A percentile compares a stretch with the other conserved stretches of the same genome.
These are phyloP conservation scores for Microctenopoma steveboyesi DNA, from an alignment of 2,797 vertebrate genomes.

Conservation along the genomic window DNA sequence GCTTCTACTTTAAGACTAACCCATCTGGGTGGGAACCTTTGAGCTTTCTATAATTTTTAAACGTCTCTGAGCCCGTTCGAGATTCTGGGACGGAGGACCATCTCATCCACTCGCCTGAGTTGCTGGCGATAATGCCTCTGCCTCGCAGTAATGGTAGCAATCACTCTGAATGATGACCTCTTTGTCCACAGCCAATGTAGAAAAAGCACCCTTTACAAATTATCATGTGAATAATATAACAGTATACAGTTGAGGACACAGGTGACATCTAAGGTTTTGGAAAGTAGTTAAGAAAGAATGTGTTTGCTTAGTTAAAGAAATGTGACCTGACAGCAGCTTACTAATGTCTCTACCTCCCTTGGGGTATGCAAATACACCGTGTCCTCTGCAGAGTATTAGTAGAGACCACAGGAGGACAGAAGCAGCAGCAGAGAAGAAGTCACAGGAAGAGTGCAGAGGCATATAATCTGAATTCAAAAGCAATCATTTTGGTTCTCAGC, in stretches of 20 bases:
- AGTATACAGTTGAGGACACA: background rate
- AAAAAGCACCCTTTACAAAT: background rate
- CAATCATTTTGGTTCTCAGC: conserved; percentile 80
- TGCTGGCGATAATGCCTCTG: conserved; percentile 4
- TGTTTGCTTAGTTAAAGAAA: conserved; percentile 71
- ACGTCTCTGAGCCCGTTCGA: conserved; percentile 8
- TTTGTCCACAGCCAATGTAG: background rate
- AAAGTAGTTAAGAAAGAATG: conserved; percentile 37
- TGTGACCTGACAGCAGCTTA: conserved; percentile 66
- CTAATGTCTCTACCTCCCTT: conserved; percentile 72
- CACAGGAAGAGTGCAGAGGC: conserved; percentile 47
- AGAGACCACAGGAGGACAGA: conserved; percentile 40
- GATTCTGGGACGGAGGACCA: conserved; percentile 4
- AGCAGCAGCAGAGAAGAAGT: conserved; percentile 12
- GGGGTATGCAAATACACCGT: conserved; percentile 70
- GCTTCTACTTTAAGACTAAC: conserved; percentile 1
- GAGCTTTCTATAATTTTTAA: conserved; percentile 7
- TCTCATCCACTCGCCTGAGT: background rate
- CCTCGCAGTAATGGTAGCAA: background rate
- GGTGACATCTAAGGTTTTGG: conserved; percentile 36
- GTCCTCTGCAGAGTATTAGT: conserved; percentile 69
- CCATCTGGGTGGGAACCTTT: conserved; percentile 7
- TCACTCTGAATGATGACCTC: background rate
- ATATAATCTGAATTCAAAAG: conserved; percentile 75
- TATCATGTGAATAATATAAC: background rate